Evolutionary conservation across 1,140 invertebrate species (phyloP), one percentile per base, ranked within the genome.

Genomic region (Drosophila setifemur): DNA sequence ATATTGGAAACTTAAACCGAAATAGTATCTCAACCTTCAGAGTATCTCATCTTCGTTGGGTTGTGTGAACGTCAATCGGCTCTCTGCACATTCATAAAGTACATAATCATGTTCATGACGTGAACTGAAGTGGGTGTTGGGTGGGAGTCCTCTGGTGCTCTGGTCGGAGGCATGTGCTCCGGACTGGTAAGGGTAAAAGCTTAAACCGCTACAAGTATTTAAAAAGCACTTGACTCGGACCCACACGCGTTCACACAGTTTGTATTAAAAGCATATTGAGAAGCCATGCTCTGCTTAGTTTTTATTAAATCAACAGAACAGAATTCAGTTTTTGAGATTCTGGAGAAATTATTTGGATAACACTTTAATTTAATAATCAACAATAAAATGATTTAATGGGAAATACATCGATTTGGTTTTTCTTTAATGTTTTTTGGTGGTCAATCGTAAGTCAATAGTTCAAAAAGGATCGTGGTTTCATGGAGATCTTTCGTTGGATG

Each of bases 81-180:
- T 48, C 43, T 42, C 64, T 78, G 70, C 79, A 85, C 79, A 83
- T 85, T 85, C 74, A 83, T 83, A 83, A 83, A 83, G 79, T 83
- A 78, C 79, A 85, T 85, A 83, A 83, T 83, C 79, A 78, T 83
- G 79, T 83, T 83, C 79, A 83, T 83, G 79, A 83, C 79, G 79
- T 83, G 79, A 63, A 55, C 64, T 85, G 54, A 85, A 85, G 79
- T 85, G 73, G 79, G 33, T 79, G 45, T 52, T 31, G 53, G 37
- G 40, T 45, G 49, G 40, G 66, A 45, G 60, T 52, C n/a, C n/a
- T 39, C 35, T 39, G 58, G 25, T 7, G 4, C 26, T n/a, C 29
- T 19, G 19, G 9, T 31, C 44, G 9, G 53, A 31, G 48, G 42
- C 33, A 49, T 35, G 16, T 35, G 25, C 6, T 11, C n/a, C 35